Evolutionary conservation across 92 coral and sea anemone genomes (phyloP).

Genomic region (Bergia sp.): DNA sequence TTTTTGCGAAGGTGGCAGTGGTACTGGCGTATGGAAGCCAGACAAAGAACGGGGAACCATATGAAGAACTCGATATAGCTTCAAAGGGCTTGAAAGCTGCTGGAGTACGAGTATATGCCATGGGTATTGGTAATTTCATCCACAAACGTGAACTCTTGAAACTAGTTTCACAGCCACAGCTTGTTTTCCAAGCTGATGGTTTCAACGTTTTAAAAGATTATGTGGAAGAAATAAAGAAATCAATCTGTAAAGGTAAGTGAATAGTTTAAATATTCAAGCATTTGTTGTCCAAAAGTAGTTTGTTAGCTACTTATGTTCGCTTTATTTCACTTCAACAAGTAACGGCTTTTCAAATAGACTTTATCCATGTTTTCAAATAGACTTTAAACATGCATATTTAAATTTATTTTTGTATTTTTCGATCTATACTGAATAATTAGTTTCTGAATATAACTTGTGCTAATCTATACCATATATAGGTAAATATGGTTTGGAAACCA

Average conservation of each 20-base stretch:
- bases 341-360: too few relatives aligned
- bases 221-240: conserved; percentile 7
- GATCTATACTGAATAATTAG: neutral
- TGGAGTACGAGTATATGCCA: conserved; percentile 29
- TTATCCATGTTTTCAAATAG: too few relatives aligned
- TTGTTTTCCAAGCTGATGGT: conserved; percentile 18
- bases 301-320: too few relatives aligned
- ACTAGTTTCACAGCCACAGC: conserved; percentile 33
- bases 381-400: neutral
- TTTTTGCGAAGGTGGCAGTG: conserved; percentile 25
- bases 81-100: conserved; percentile 35
- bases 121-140: conserved; percentile 25
- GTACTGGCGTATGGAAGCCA: conserved; percentile 21
- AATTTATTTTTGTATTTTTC: neutral
- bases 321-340: too few relatives aligned
- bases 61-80: conserved; percentile 25
- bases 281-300: neutral
- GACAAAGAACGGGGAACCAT: conserved; percentile 9
- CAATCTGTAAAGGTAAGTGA: conserved; percentile 27
- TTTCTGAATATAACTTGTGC: neutral
- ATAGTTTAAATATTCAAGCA: neutral
- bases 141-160: neutral
- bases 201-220: conserved; percentile 8
- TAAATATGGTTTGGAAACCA: too few relatives aligned
- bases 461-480: neutral